Base-by-base conservation (phyloP, 2,797 vertebrate species). In the Miichthys miiuy region DNA sequence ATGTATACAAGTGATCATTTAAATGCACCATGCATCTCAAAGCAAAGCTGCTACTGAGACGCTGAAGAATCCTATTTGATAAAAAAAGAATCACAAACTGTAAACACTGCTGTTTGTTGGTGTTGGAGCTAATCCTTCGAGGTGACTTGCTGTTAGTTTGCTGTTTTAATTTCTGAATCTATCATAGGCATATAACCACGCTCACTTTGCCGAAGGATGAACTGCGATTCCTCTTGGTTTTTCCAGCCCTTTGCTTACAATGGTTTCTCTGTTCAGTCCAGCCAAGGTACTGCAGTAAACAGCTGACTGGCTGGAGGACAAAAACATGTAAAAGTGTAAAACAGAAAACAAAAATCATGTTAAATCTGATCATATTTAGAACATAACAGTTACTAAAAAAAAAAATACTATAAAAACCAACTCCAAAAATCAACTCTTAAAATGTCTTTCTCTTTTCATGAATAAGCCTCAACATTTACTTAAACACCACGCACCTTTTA, bases 161-260 rank as follows among this genome's bases (percentile, higher is more conserved):
- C 30, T 23, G 27, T 54, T 38, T 38, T 38, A 2, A 46, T 58
- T 18, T 62, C 52, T 65, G 11, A 62, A 71, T 52, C 21, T 41
- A 73, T 13, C 30, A 30, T 30, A 20, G 9, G 3, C 11, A 6
- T 38, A 3, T 6, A 68, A 13, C 14, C 47, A 27, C 48, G 77
- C 95, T 95, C 96, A 98, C 97, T 96, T 96, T 79, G 91, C 94
- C 83, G 94, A 86, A 7, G 98, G 97, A 89, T 99, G 97, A 83
- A 99, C 86, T 27, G 93, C 94, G 57, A 99, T 96, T 83, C 96
- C 97, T 92, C 93, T 94, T 13, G 97, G 97, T 75, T 96, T 95
- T 51, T 95, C 94, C 46, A 97, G 71, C 14, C 88, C 89, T 70
- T 95, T 82, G 44, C 91, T 90, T 61, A 97, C 77, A 76, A 97